phyloP scores from a whole-genome alignment of 2,888 invertebrate genomes.

The Macrostomum cliftonense region DNA sequence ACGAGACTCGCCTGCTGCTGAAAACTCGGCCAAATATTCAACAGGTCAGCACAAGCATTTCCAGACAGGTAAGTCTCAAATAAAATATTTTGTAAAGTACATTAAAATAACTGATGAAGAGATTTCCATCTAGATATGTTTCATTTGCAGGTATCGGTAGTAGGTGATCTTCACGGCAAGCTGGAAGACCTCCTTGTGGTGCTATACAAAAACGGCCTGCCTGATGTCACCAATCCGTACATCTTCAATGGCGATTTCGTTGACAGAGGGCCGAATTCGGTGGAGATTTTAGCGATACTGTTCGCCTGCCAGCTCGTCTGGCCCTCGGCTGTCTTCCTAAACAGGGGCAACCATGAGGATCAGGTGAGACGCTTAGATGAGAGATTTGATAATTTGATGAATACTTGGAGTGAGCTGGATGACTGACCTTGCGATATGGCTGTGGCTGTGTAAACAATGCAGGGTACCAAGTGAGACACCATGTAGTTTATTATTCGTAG shows the following conservation, averaged over 20 bases:
- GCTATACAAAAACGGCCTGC: conserved; percentile 69
- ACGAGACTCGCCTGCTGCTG: conserved; percentile 55
- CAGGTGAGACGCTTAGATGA: conserved; percentile 39
- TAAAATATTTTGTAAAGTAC: no score
- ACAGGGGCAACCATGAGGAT: conserved; percentile 83
- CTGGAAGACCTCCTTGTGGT: conserved; percentile 74
- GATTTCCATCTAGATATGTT: no score
- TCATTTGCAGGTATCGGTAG: conserved; percentile 78
- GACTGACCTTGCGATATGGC: no score
- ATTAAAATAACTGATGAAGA: no score
- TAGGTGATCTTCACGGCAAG: conserved; percentile 81
- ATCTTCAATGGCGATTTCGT: conserved; percentile 89
- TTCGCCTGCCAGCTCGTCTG: conserved; percentile 59
- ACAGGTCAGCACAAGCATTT: conserved; percentile 63
- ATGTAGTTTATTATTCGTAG: no score
- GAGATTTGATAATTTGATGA: no score
- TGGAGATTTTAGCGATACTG: conserved; percentile 62
- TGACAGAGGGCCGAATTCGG: conserved; percentile 67
- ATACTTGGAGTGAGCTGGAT: no score
- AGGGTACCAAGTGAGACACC: no score
- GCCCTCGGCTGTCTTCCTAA: conserved; percentile 66
- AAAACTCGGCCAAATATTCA: conserved; percentile 64
- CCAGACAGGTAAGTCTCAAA: conserved; percentile 62
- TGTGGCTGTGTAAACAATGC: no score
- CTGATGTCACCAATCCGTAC: conserved; percentile 73